Evolutionary conservation across 2,113 vertebrate species (phyloP).

Genomic region (Myocastor coypus): DNA sequence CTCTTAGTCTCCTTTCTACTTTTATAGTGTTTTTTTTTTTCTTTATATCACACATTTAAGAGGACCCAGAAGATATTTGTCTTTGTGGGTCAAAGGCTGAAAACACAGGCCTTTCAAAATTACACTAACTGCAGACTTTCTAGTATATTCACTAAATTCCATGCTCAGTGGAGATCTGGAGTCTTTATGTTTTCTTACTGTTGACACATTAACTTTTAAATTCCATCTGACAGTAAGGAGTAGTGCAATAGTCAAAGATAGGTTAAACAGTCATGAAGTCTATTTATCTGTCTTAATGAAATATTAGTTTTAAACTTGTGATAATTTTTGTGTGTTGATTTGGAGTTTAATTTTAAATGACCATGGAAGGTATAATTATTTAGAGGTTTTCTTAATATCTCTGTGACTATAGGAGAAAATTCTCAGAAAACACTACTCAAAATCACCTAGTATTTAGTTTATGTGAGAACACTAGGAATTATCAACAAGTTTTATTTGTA

Average conservation of each 20-base stretch:
- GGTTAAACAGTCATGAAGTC: background rate
- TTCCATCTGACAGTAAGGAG: background rate
- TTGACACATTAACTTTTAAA: constrained; percentile 28
- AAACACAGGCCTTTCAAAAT: background rate
- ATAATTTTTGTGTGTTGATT: background rate
- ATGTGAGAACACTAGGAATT: background rate
- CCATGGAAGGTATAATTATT: background rate
- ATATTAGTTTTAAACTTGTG: background rate
- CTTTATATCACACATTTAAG: background rate
- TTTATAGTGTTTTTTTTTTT: background rate
- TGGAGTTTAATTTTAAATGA: constrained; percentile 9
- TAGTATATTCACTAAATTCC: background rate
- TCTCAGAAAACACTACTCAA: background rate
- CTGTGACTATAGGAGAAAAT: background rate
- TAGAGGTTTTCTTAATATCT: constrained; percentile 18
- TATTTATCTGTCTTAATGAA: background rate
- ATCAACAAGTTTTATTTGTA: background rate
- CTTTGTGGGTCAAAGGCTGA: background rate
- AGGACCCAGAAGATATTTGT: background rate
- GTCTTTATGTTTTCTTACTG: background rate
- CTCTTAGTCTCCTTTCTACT: background rate
- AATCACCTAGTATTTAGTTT: background rate
- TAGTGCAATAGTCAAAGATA: background rate
- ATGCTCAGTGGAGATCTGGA: background rate
- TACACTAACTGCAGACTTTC: background rate